Evolutionary conservation across 2,797 vertebrate genomes (phyloP), one percentile per base, ranked within the genome.

Genomic region (Fistularia tabacaria): DNA sequence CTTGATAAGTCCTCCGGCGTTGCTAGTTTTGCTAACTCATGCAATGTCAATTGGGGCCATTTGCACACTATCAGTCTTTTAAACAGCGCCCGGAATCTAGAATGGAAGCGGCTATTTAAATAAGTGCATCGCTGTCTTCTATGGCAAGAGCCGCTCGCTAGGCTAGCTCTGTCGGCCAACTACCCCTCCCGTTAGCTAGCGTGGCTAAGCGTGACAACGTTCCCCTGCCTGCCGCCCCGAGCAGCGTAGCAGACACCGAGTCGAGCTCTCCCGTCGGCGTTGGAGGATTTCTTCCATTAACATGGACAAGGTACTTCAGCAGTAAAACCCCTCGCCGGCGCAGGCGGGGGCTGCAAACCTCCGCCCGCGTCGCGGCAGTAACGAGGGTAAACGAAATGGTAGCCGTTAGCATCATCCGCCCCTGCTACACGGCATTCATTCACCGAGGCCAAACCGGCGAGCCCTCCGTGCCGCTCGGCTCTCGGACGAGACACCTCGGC

Each of bases 281-380:
- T 14, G 59, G 50, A 49, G 42, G 7, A 54, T 46, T 43, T 57
- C 56, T 39, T 6, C 43, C 60, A 14, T 7, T 11, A 66, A 47
- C 65, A 89, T 89, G 87, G 87, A 89, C 63, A 89, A 88, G 87
- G 87, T 89, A 83, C 36, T 7, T 39, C 13, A 25, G 25, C 25
- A 25, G 25, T 25, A 25, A n/a, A n/a, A 25, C 25, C 2, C 25
- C 2, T 25, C 25, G 2, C 25, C 25, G 25, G 25, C 25, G 25
- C 25, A 5, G 25, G 2, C 25, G 25, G 25, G 2, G 25, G 25
- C 25, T 5, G 25, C 25, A 5, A 25, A 2, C 25, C 25, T 5
- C 25, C 25, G 25, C 25, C 25, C 5, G 25, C 5, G 25, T 5
- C 25, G 25, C 2, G 5, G 25, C 25, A 5, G 25, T 5, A 5